Evolutionary conservation across 2,888 invertebrate genomes (phyloP), one percentile per base, ranked within the genome.

Genomic region (Scaptomyza polygonia): DNA sequence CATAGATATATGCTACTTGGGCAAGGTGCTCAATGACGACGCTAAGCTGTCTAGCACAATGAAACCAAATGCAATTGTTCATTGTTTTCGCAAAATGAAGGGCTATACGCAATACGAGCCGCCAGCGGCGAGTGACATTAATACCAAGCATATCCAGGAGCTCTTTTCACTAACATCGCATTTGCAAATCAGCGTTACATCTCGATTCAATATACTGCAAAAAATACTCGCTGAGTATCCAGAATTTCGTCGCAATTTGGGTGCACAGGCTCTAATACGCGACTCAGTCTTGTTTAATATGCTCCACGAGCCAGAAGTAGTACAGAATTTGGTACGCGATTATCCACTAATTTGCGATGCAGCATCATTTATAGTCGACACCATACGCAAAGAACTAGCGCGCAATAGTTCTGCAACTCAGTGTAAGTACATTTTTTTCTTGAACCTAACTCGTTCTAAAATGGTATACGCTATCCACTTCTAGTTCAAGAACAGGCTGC

Each of bases 271-370:
- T 0, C 93, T 96, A 74, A 93, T 96, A 34, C 94, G 95, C 83
- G 95, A 96, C 89, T 94, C 95, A 11, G 95, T 95, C 72, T 91
- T 96, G 8, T 93, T 96, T 74, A 93, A 94, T 36, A 94, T 95
- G 66, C 91, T 96, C 63, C 93, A 94, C 18, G 94, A 95, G 84
- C 92, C 93, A 0, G 93, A 94, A 61, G 94, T 94, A 40, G 93
- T 95, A 0, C 92, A 93, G 78, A 94, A 94, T 83, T 93, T 95
- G 5, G 93, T 94, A 3, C 93, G 94, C 58, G 92, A 93, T 14
- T 95, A 96, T 91, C 96, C 96, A 5, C 92, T 94, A 14, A 93
- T 96, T 45, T 93, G 94, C 16, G 94, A 94, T 77, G 95, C 95
- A 0, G 94, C 95, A 6, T 80, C 90, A 0, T 92, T 89, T 54